Evolutionary conservation across 53 echinoderm and acorn worm species (phyloP).

Genomic region (Paelopatides confundens): DNA sequence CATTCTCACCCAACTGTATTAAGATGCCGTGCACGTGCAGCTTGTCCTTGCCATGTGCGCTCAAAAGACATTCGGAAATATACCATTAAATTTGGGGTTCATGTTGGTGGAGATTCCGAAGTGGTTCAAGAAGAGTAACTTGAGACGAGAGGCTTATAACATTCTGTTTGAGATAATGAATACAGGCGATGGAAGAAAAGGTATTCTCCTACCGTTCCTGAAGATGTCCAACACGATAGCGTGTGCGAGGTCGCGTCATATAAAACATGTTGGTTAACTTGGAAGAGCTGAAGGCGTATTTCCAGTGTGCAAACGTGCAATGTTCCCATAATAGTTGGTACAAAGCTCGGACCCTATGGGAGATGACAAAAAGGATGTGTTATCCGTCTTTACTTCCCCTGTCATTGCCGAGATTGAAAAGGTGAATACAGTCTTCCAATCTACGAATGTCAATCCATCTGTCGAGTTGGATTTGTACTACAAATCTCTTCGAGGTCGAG

Average conservation of each 20-base stretch:
- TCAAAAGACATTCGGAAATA: background rate
- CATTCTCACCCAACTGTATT: background rate
- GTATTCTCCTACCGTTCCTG: background rate
- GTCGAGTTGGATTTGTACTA: background rate
- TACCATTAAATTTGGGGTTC: conserved; percentile 6
- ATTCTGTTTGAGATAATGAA: conserved; percentile 1
- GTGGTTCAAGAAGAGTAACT: background rate
- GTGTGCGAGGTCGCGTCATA: background rate
- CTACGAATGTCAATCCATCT: background rate
- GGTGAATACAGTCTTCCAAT: background rate
- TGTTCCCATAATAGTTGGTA: background rate
- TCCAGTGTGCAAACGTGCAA: background rate
- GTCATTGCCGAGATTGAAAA: background rate
- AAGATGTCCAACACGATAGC: background rate
- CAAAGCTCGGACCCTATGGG: background rate
- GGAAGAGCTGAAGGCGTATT: conserved; percentile 19
- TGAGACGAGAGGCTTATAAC: background rate
- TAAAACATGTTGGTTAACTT: background rate
- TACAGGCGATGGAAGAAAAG: background rate
- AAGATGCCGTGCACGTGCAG: background rate
- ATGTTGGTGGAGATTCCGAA: background rate
- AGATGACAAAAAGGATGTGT: background rate
- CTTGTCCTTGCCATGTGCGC: conserved; percentile 6
- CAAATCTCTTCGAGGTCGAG: too few relatives aligned
- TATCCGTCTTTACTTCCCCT: background rate